Percentiles rank a stretch among this genome's conserved stretches.
Conservation (phyloP, 2,797 vertebrate species). For the Spondyliosoma cantharus region DNA sequence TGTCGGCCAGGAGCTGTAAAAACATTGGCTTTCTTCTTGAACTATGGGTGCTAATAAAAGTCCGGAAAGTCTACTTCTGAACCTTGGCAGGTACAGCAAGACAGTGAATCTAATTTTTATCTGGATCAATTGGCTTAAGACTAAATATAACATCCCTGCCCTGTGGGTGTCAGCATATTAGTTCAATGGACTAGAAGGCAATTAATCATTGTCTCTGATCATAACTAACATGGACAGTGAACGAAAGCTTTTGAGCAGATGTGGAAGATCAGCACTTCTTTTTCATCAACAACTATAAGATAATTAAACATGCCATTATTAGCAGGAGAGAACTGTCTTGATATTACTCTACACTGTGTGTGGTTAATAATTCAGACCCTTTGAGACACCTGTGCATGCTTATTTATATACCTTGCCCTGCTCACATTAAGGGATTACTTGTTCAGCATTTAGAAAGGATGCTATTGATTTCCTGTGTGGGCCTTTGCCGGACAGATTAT, state of each 20-base stretch:
- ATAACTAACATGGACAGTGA: conserved; percentile 50
- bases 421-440: conserved; percentile 34
- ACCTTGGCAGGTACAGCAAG: conserved; percentile 39
- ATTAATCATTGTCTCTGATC: conserved; percentile 68
- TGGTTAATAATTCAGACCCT: conserved; percentile 21
- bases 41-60: conserved; percentile 25
- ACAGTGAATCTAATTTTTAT: conserved; percentile 58
- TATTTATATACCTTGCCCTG: conserved; percentile 25
- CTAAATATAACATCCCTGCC: conserved; percentile 64
- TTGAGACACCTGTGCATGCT: conserved; percentile 19
- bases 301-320: conserved; percentile 52
- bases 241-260: conserved; percentile 37
- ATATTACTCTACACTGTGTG: conserved; percentile 10
- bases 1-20: conserved; percentile 29
- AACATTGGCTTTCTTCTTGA: conserved; percentile 34
- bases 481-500: conserved; percentile 42
- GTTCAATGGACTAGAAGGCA: conserved; percentile 51
- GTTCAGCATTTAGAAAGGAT: conserved; percentile 6
- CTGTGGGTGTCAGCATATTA: conserved; percentile 60
- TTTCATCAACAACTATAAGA: conserved; percentile 50
- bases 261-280: conserved; percentile 50
- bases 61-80: conserved; percentile 37
- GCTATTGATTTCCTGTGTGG: conserved; percentile 57
- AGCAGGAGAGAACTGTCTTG: conserved; percentile 23
- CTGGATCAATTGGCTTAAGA: conserved; percentile 53